Evolutionary conservation across 2,797 vertebrate species (phyloP).

Genomic region (Urophycis tenuis): DNA sequence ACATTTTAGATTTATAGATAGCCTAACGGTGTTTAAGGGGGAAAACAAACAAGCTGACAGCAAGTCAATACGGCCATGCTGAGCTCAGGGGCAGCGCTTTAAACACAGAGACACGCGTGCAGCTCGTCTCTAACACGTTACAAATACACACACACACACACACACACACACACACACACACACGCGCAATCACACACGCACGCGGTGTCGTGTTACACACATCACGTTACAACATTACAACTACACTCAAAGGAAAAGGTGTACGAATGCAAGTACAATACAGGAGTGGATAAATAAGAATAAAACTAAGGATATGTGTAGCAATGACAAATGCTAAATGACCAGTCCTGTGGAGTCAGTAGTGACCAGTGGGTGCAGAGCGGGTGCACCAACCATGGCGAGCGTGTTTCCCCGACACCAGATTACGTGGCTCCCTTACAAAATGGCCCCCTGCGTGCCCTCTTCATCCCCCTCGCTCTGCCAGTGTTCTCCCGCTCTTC

Average conservation of each 20-base stretch:
- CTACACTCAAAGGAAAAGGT: too few species aligned
- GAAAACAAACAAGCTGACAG: conserved; percentile 30
- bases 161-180: background rate
- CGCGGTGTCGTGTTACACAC: too few species aligned
- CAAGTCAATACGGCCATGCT: conserved; percentile 18
- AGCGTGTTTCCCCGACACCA: too few species aligned
- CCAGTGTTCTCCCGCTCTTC: background rate
- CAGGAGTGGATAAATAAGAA: too few species aligned
- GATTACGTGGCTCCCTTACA: background rate
- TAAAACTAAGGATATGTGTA: too few species aligned
- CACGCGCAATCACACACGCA: background rate
- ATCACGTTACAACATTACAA: too few species aligned
- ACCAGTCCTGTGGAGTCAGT: too few species aligned
- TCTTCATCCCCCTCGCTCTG: background rate
- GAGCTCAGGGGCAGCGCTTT: background rate
- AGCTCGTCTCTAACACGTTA: background rate
- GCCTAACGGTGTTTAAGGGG: conserved; percentile 21
- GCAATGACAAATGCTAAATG: background rate
- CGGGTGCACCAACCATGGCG: background rate
- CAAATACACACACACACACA: background rate
- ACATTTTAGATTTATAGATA: conserved; percentile 22
- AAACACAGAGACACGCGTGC: conserved; percentile 8
- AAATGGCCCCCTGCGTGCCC: background rate
- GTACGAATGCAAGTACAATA: too few species aligned
- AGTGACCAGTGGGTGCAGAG: background rate